These are phyloP conservation scores for Paedocypris sp. DNA, from an alignment of 2,113 vertebrate species.

Conservation along the genomic window DNA sequence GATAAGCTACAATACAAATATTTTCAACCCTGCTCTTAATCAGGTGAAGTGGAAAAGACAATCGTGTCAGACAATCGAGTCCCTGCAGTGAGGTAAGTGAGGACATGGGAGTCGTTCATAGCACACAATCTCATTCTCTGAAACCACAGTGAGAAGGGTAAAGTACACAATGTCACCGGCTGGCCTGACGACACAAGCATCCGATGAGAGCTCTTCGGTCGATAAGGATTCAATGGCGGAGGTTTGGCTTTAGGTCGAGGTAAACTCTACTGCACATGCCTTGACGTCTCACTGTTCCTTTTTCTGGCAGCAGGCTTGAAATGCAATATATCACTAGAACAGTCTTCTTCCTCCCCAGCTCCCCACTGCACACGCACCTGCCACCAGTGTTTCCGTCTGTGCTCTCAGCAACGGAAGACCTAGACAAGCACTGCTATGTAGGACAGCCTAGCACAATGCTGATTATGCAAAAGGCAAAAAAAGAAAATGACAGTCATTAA, in stretches of 20 bases:
- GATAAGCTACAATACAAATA: background rate
- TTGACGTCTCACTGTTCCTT: slow-evolving; percentile 20
- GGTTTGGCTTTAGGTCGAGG: slow-evolving; percentile 19
- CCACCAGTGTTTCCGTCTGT: slow-evolving; percentile 21
- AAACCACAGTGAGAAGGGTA: background rate
- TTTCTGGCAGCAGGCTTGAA: slow-evolving; percentile 26
- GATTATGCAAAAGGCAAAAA: slow-evolving; percentile 62
- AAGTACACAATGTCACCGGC: slow-evolving; percentile 15
- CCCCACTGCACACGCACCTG: slow-evolving; percentile 12
- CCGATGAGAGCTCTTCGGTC: background rate
- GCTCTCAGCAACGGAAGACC: slow-evolving; percentile 17
- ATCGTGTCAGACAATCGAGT: background rate
- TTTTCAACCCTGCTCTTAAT: background rate
- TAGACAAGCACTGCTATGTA: slow-evolving; percentile 28
- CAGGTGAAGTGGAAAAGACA: background rate
- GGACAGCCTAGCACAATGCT: slow-evolving; percentile 43
- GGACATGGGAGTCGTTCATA: background rate
- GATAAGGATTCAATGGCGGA: slow-evolving; percentile 8
- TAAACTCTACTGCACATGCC: slow-evolving; percentile 23
- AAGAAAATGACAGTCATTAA: slow-evolving; percentile 70
- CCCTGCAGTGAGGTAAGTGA: background rate
- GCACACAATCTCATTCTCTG: background rate
- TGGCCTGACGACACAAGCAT: slow-evolving; percentile 6
- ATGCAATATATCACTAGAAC: slow-evolving; percentile 25
- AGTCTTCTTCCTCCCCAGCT: slow-evolving; percentile 22